phyloP scores from a whole-genome alignment of 2,113 vertebrate genomes.

The Callospermophilus lateralis region DNA sequence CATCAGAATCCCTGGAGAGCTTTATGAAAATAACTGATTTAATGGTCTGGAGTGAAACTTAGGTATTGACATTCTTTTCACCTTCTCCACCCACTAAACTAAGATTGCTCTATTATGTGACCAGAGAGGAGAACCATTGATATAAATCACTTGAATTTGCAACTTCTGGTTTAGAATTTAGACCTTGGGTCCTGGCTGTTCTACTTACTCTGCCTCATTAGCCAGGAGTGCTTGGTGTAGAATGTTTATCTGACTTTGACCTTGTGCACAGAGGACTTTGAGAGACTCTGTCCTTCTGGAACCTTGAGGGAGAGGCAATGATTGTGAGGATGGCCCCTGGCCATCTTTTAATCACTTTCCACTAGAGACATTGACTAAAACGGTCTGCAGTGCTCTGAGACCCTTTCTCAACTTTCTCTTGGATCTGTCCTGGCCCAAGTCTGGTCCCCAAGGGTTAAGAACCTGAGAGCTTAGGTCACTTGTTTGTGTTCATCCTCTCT shows the following conservation, averaged over 20 bases:
- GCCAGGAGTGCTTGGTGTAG: neutral
- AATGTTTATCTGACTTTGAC: constrained; percentile 38
- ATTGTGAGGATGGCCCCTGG: neutral
- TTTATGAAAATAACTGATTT: constrained; percentile 12
- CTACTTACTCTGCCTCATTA: neutral
- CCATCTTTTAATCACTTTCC: constrained; percentile 40
- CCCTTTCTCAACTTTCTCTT: constrained; percentile 48
- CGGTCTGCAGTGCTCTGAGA: constrained; percentile 13
- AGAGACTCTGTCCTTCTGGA: neutral
- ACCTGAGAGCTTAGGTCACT: constrained; percentile 30
- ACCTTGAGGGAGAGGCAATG: neutral
- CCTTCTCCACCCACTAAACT: too few species aligned
- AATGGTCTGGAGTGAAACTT: neutral
- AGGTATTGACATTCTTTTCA: neutral
- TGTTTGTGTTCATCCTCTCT: constrained; percentile 16
- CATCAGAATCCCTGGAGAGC: neutral
- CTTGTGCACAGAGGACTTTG: constrained; percentile 30
- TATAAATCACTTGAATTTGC: neutral
- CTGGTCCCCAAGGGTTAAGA: constrained; percentile 5
- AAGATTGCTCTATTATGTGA: neutral
- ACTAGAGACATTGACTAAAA: constrained; percentile 1
- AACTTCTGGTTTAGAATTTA: neutral
- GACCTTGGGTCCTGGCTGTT: neutral
- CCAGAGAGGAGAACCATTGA: neutral
- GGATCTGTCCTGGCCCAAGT: neutral